Percentiles rank a stretch among this genome's conserved stretches.
phyloP scores from a whole-genome alignment of 2,797 vertebrate genomes.

The Stomatorhinus walkeri region DNA sequence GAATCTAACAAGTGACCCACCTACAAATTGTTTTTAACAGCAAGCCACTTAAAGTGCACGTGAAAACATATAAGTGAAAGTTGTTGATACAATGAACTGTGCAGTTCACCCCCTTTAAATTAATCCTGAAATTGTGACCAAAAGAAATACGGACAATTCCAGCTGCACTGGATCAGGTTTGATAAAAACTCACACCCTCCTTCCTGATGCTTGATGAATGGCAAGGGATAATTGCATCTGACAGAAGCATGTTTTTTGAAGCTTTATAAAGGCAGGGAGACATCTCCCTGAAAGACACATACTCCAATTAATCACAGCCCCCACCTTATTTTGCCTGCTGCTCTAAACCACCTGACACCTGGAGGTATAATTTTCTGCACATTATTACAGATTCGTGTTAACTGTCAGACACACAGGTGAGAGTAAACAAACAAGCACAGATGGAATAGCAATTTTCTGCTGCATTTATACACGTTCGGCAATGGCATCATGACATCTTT shows the following conservation, averaged over 20 bases:
- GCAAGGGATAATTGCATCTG: constrained; percentile 1
- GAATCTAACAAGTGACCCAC: background rate
- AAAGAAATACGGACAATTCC: background rate
- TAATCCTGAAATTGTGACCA: background rate
- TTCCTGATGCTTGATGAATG: background rate
- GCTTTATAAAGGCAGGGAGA: constrained; percentile 32
- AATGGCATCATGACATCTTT: background rate
- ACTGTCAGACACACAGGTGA: background rate
- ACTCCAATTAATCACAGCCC: constrained; percentile 30
- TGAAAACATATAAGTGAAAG: background rate
- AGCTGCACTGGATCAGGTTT: background rate
- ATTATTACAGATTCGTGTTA: background rate
- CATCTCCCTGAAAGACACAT: constrained; percentile 31
- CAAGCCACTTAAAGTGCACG: background rate
- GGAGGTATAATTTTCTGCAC: background rate
- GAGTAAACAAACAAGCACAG: background rate
- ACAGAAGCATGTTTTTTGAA: background rate
- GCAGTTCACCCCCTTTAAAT: background rate
- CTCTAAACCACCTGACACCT: background rate
- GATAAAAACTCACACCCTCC: constrained; percentile 9
- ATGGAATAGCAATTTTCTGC: background rate
- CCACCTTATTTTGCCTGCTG: background rate
- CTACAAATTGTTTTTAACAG: background rate
- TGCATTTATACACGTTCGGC: background rate
- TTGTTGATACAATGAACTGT: background rate